Percentiles rank a stretch among this genome's conserved stretches.
Evolutionary conservation across 2,888 invertebrate genomes (phyloP).

Genomic region (Xestobium rufovillosum): DNA sequence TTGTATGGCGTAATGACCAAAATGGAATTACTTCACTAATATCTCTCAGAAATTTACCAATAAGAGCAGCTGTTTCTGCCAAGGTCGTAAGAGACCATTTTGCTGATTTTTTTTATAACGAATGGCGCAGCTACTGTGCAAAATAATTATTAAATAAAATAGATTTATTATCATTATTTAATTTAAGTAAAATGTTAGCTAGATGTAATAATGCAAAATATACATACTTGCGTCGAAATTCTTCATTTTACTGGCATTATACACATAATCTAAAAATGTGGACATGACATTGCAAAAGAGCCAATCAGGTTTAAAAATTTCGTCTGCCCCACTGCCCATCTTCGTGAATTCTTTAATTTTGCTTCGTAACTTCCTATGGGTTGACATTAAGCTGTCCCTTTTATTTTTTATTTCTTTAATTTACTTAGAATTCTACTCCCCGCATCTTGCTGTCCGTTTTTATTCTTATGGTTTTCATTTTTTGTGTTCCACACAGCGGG

Average conservation of each 20-base stretch:
- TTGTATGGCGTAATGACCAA: conserved; percentile 8
- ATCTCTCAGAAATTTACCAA: conserved; percentile 6
- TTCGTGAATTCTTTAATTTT: conserved; percentile 8
- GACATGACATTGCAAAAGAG: conserved; percentile 16
- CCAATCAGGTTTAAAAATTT: conserved; percentile 19
- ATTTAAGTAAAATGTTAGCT: too few species aligned
- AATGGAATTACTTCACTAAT: not conserved
- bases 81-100: conserved; percentile 11
- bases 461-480: not conserved
- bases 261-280: conserved; percentile 17
- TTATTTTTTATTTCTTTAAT: conserved; percentile 16
- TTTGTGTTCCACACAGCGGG: not conserved
- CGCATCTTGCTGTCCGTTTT: not conserved
- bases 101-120: conserved; percentile 11
- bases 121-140: conserved; percentile 11
- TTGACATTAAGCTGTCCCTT: conserved; percentile 16
- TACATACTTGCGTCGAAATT: conserved; percentile 18
- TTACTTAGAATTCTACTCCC: not conserved
- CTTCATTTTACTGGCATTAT: conserved; percentile 17
- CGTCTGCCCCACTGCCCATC: conserved; percentile 14
- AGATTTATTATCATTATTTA: too few species aligned
- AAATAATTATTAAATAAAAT: conserved; percentile 10
- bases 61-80: conserved; percentile 8
- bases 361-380: conserved; percentile 13
- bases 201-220: too few species aligned